phyloP scores from a whole-genome alignment of 2,113 vertebrate species.

The Desmodus rotundus region DNA sequence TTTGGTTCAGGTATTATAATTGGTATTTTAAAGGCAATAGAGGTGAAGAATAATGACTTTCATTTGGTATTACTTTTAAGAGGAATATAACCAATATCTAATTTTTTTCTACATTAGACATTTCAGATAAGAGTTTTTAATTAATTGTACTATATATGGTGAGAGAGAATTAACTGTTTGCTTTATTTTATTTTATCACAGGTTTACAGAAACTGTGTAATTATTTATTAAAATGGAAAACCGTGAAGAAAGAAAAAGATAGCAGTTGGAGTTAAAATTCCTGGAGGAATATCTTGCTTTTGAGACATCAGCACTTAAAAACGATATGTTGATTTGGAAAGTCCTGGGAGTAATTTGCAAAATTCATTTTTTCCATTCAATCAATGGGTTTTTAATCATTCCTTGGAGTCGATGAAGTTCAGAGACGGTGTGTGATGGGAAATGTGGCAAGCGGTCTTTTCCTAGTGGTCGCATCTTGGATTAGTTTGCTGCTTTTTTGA shows the following conservation, averaged over 20 bases:
- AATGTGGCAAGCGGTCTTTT: conserved; percentile 78
- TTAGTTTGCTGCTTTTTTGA: conserved; percentile 82
- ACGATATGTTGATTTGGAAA: conserved; percentile 83
- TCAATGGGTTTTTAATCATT: conserved; percentile 72
- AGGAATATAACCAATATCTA: neutral
- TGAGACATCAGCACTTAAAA: conserved; percentile 70
- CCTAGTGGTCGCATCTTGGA: conserved; percentile 80
- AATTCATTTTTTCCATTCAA: conserved; percentile 67
- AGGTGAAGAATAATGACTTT: neutral
- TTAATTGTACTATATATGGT: neutral
- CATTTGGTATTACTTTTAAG: neutral
- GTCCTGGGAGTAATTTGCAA: conserved; percentile 71
- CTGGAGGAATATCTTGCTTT: conserved; percentile 64
- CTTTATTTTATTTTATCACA: conserved; percentile 73
- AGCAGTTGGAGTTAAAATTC: conserved; percentile 77
- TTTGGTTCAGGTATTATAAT: neutral
- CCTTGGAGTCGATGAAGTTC: conserved; percentile 79
- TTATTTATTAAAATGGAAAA: conserved; percentile 81
- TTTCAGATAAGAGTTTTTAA: neutral
- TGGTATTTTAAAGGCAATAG: neutral
- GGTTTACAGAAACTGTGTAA: conserved; percentile 79
- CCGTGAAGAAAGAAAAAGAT: conserved; percentile 81
- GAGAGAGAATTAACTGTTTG: neutral
- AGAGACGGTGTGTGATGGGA: conserved; percentile 86
- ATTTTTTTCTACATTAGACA: neutral